Base-by-base conservation (phyloP, 2,113 vertebrate species). In the Anthoscopus minutus region DNA sequence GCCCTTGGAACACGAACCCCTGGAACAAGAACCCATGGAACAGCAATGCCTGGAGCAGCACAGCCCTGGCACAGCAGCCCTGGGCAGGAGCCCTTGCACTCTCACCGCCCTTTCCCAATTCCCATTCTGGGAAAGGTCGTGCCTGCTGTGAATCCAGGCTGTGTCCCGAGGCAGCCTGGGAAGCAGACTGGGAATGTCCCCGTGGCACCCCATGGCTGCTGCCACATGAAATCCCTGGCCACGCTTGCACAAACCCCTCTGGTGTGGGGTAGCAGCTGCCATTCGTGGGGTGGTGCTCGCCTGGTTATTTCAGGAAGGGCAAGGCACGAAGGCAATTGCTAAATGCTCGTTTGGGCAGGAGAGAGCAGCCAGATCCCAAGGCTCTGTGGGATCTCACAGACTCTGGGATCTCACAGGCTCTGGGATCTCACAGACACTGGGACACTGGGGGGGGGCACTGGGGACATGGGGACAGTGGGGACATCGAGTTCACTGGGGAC, bases 121-220 rank as follows among this genome's bases (percentile, higher is more conserved):
- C 57, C 80, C 76, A 60, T 2, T 82, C 33, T 0, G 53, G 58
- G 53, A 76, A 86, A 60, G 83, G 83, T 25, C 30, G 0, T 0
- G 27, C 22, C 61, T n/a, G 56, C 7, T 38, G 50, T 1, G 9
- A 9, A 4, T 13, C 16, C 62, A 11, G 61, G 27, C 4, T 0
- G 15, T 19, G 65, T 13, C 44, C 33, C 33, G 94, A 2, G 4
- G 10, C 8, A 1, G 35, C 20, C 17, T 1, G 4, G 92, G 87
- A 74, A 88, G 14, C 58, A 9, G 64, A 37, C 0, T 6, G 45
- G 67, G 56, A 81, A 53, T 0, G 44, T 56, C 44, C 27, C 6
- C n/a, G n/a, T n/a, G n/a, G 60, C 56, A 13, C 11, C 37, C 56
- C 31, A 6, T 0, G 2, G 5, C 84, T 54, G 73, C 81, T 25